Evolutionary conservation across 2,888 invertebrate species (phyloP).

Genomic region (Carterocephalus palaemon): DNA sequence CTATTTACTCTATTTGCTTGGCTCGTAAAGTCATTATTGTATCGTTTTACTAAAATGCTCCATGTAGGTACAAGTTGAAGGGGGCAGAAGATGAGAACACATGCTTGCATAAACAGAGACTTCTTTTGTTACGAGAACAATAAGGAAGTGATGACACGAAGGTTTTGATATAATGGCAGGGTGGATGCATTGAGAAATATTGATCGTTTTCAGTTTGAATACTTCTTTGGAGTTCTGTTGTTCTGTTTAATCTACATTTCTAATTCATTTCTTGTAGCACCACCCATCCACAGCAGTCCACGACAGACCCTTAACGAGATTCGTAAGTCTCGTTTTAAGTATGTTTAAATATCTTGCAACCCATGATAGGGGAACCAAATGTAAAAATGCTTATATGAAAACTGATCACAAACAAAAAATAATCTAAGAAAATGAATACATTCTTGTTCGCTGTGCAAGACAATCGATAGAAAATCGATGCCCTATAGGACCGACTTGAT

Average conservation of each 20-base stretch:
- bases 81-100: slow-evolving; percentile 22
- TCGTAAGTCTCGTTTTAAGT: too few relatives aligned
- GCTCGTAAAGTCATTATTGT: slow-evolving; percentile 44
- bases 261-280: too few relatives aligned
- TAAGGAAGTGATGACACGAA: slow-evolving; percentile 24
- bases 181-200: slow-evolving; percentile 22
- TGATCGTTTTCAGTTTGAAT: slow-evolving; percentile 19
- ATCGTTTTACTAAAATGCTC: slow-evolving; percentile 37
- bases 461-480: slow-evolving; percentile 13
- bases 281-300: too few relatives aligned
- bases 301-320: too few relatives aligned
- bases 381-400: too few relatives aligned
- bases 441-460: too few relatives aligned
- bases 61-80: slow-evolving; percentile 19
- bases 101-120: slow-evolving; percentile 24
- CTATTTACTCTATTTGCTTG: slow-evolving; percentile 56
- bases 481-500: slow-evolving; percentile 11
- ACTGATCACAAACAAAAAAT: too few relatives aligned
- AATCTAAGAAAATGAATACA: too few relatives aligned
- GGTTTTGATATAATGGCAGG: slow-evolving; percentile 22
- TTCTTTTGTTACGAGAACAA: slow-evolving; percentile 25
- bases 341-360: too few relatives aligned
- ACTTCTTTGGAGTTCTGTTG: slow-evolving; percentile 5
- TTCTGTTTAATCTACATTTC: neutral
- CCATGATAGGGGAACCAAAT: too few relatives aligned